Conservation (phyloP, 2,888 invertebrate species). For the Thymelicus lineola region DNA sequence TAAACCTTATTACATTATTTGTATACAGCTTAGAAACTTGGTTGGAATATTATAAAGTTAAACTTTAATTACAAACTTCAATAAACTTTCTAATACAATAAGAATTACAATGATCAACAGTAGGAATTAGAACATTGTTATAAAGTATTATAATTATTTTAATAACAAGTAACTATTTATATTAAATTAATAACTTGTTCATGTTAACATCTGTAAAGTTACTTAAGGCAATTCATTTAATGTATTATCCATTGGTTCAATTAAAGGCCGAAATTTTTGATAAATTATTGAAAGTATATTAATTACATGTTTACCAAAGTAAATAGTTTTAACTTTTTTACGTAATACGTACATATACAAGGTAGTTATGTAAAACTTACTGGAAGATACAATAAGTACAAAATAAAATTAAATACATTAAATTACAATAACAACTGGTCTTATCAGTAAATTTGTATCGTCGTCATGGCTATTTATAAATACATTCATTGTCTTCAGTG, state of each 20-base stretch:
- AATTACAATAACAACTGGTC: not conserved
- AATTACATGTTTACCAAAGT: no score
- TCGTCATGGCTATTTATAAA: slow-evolving; percentile 4
- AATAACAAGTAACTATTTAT: no score
- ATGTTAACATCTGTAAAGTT: no score
- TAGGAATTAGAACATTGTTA: not conserved
- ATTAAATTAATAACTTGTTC: no score
- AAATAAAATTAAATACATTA: not conserved
- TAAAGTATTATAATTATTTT: no score
- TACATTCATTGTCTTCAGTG: not conserved
- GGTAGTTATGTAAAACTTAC: no score
- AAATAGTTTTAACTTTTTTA: no score
- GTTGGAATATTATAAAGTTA: no score
- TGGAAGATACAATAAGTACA: not conserved
- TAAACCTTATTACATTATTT: no score
- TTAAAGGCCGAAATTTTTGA: not conserved
- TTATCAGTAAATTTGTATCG: not conserved
- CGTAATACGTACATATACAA: no score
- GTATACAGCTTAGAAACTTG: no score
- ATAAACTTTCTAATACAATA: not conserved
- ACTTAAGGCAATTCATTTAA: no score
- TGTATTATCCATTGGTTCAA: not conserved
- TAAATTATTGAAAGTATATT: not conserved
- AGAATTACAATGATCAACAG: slow-evolving; percentile 2
- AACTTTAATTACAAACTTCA: slow-evolving; percentile 8